Conservation (phyloP, 1,140 invertebrate species). For the Drosophila navojoa region DNA sequence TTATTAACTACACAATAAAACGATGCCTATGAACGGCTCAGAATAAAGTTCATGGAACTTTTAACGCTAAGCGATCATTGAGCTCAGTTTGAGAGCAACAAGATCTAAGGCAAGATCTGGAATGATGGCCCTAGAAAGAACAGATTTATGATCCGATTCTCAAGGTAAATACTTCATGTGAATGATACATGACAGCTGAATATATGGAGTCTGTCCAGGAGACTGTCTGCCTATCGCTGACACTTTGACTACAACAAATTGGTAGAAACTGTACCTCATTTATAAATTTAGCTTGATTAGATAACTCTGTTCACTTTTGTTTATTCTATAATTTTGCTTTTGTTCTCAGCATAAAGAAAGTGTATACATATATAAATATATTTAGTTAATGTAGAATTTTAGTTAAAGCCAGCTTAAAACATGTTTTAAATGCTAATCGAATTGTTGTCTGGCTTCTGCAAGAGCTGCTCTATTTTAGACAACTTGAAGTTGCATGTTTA, state of each 20-base stretch:
- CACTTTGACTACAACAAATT: too few relatives aligned
- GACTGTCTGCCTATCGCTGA: too few relatives aligned
- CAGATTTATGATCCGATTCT: too few relatives aligned
- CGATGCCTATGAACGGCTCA: not conserved
- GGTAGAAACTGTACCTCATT: too few relatives aligned
- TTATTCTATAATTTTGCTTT: not conserved
- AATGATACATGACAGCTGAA: too few relatives aligned
- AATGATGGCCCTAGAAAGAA: too few relatives aligned
- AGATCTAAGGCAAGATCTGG: too few relatives aligned
- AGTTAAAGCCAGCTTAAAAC: conserved; percentile 4
- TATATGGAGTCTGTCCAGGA: too few relatives aligned
- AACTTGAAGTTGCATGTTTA: conserved; percentile 32
- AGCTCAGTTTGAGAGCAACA: conserved; percentile 1
- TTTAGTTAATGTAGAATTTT: not conserved
- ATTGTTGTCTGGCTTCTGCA: conserved; percentile 17
- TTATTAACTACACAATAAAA: conserved; percentile 2
- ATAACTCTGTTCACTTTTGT: too few relatives aligned
- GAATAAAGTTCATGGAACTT: conserved; percentile 74
- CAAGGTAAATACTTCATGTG: too few relatives aligned
- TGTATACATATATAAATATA: not conserved
- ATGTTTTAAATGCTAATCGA: conserved; percentile 22
- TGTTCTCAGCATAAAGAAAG: not conserved
- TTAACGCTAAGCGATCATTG: conserved; percentile 29
- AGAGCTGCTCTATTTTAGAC: conserved; percentile 45
- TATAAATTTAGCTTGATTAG: too few relatives aligned